Percentiles rank a stretch among this genome's conserved stretches.
These are phyloP conservation scores for Stichopus chloronotus DNA, from an alignment of 35 echinoderm and acorn worm species.

Conservation along the genomic window DNA sequence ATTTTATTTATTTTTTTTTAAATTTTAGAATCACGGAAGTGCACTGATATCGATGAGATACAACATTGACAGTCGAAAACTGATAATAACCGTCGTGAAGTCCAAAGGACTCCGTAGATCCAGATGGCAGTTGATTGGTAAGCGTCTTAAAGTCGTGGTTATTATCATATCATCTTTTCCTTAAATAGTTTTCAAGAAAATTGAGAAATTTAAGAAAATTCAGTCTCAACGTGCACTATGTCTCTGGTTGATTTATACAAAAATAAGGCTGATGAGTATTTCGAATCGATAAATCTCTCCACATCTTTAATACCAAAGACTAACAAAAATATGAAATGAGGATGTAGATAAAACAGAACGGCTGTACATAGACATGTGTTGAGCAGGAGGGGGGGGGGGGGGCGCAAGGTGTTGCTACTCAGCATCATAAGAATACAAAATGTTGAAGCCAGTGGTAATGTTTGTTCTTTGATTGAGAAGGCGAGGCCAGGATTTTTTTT, in stretches of 20 bases:
- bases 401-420: too few species aligned
- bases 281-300: background rate
- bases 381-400: too few species aligned
- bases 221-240: background rate
- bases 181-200: background rate
- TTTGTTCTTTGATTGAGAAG: too few species aligned
- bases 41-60: conserved; percentile 14
- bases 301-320: too few species aligned
- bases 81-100: background rate
- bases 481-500: too few species aligned
- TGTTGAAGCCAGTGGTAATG: too few species aligned
- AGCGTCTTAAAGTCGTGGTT: background rate
- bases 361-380: too few species aligned
- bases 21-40: background rate
- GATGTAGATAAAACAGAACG: too few species aligned
- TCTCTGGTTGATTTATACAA: background rate
- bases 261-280: background rate
- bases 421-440: too few species aligned
- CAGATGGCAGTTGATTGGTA: background rate
- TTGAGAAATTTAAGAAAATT: background rate
- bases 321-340: too few species aligned
- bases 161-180: background rate
- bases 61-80: background rate
- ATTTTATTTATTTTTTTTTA: background rate
- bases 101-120: background rate